Evolutionary conservation across 2,888 invertebrate species (phyloP).

Genomic region (Heteromurus nitidus): DNA sequence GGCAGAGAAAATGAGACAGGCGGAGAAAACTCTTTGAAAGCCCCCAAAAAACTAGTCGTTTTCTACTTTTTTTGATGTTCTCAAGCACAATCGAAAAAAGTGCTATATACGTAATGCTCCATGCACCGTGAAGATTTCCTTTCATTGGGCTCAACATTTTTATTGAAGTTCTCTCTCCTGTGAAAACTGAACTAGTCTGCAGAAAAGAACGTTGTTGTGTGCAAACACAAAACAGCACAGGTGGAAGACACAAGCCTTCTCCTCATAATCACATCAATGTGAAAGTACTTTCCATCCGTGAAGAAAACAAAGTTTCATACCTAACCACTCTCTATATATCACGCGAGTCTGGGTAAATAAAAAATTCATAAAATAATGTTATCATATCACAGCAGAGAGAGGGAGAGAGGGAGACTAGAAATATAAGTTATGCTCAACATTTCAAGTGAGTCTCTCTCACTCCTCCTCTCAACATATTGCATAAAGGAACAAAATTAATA

Average conservation of each 20-base stretch:
- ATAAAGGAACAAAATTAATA: too few relatives aligned
- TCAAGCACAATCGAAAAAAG: not conserved
- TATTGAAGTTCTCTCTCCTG: constrained; percentile 6
- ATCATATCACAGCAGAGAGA: too few relatives aligned
- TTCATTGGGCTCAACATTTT: constrained; percentile 2
- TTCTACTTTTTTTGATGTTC: not conserved
- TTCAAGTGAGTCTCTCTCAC: too few relatives aligned
- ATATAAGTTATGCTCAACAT: too few relatives aligned
- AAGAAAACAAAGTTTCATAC: constrained; percentile 8
- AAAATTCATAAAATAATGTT: too few relatives aligned
- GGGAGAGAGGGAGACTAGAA: too few relatives aligned
- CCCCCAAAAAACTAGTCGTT: not conserved
- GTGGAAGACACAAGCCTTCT: not conserved
- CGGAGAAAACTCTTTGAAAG: not conserved
- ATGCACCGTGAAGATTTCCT: not conserved
- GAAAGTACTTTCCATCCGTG: constrained; percentile 6
- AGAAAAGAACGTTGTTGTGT: not conserved
- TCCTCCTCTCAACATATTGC: too few relatives aligned
- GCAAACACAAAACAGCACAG: not conserved
- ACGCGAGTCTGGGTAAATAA: too few relatives aligned
- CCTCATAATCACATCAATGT: not conserved
- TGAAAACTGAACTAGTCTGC: not conserved
- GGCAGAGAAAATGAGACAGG: not conserved
- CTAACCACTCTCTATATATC: too few relatives aligned
- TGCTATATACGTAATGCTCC: not conserved